Evolutionary conservation across 2,888 invertebrate species (phyloP).

Genomic region (Mythimna impura): DNA sequence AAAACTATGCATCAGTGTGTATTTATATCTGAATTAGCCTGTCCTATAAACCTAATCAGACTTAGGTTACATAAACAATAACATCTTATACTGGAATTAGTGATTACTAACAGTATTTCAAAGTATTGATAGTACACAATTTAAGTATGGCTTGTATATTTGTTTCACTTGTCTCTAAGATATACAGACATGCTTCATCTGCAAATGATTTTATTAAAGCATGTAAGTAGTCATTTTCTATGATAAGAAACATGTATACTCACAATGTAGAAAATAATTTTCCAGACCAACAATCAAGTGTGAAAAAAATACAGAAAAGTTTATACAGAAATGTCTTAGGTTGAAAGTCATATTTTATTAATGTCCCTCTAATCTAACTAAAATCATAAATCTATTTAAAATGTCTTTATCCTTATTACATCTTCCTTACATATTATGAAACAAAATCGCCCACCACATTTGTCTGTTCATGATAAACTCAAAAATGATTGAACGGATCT

Average conservation of each 20-base stretch:
- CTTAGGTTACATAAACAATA: conserved; percentile 25
- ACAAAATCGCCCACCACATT: too few relatives aligned
- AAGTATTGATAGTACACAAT: conserved; percentile 7
- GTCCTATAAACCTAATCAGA: conserved; percentile 27
- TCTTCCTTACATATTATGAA: too few relatives aligned
- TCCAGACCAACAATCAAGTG: background rate
- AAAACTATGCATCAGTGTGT: background rate
- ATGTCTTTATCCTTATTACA: too few relatives aligned
- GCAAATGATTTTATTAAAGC: conserved; percentile 37
- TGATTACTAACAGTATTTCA: conserved; percentile 11
- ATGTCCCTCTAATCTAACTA: too few relatives aligned
- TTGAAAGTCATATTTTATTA: too few relatives aligned
- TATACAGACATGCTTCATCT: background rate
- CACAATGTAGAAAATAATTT: conserved; percentile 7
- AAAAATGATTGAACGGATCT: too few relatives aligned
- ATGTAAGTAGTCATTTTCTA: conserved; percentile 25
- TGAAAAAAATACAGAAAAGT: background rate
- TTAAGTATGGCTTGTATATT: background rate
- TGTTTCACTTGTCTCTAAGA: conserved; percentile 21
- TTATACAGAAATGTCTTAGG: too few relatives aligned
- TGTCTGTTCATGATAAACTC: too few relatives aligned
- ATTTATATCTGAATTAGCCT: conserved; percentile 29
- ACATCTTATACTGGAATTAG: conserved; percentile 17
- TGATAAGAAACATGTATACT: conserved; percentile 6
- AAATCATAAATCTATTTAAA: too few relatives aligned